These are phyloP conservation scores for Cremastinae sp. DNA, from an alignment of 2,888 invertebrate species.

Conservation along the genomic window DNA sequence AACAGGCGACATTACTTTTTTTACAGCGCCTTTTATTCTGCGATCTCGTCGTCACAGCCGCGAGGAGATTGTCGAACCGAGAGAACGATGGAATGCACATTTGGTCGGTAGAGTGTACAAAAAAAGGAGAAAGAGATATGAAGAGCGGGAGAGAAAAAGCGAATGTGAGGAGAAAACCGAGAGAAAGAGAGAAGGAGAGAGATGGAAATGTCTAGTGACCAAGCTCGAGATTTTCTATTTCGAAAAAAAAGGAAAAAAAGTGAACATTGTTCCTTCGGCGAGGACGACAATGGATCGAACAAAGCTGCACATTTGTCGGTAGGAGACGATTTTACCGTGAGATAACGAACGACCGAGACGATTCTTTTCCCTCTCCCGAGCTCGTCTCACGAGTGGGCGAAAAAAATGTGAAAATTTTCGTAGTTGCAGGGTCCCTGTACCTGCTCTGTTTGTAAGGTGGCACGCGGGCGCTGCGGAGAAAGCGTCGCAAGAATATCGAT, in stretches of 20 bases:
- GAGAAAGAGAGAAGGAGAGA: not conserved
- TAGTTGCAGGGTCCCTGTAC: constrained; percentile 40
- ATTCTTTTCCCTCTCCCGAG: constrained; percentile 16
- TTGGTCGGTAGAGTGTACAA: too few relatives aligned
- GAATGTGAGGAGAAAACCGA: not conserved
- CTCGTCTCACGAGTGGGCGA: constrained; percentile 35
- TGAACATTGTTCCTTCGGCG: constrained; percentile 62
- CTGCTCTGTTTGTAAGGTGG: constrained; percentile 23
- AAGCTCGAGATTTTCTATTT: constrained; percentile 32
- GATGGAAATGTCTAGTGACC: constrained; percentile 22
- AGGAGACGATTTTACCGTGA: constrained; percentile 63
- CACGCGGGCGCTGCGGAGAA: not conserved
- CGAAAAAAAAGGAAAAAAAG: constrained; percentile 42
- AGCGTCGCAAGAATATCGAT: constrained; percentile 6
- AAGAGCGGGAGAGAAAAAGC: not conserved
- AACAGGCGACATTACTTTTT: too few relatives aligned
- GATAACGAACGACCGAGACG: constrained; percentile 59
- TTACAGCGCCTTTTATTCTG: too few relatives aligned
- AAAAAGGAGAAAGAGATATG: constrained; percentile 4
- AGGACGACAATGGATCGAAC: constrained; percentile 56
- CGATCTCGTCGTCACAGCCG: too few relatives aligned
- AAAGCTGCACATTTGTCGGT: constrained; percentile 68
- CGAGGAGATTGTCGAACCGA: too few relatives aligned
- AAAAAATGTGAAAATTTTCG: constrained; percentile 47
- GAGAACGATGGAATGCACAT: too few relatives aligned